Evolutionary conservation across 1,140 invertebrate genomes (phyloP).

Genomic region (Chrysomallon squamiferum): DNA sequence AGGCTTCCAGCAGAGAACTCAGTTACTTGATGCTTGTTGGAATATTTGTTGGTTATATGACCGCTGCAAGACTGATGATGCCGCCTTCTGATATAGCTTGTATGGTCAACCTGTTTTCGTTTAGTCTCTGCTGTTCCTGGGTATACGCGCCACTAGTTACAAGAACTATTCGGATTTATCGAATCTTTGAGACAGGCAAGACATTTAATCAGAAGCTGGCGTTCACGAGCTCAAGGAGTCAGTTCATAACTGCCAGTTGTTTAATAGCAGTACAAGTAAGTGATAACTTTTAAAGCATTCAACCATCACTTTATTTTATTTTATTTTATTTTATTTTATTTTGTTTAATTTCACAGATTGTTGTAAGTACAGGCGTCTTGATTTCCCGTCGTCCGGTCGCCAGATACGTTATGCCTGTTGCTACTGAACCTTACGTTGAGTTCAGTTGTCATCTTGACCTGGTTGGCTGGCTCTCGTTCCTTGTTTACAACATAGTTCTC

Average conservation of each 20-base stretch:
- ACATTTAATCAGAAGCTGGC: constrained; percentile 22
- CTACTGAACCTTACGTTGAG: constrained; percentile 27
- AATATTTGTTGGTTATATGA: constrained; percentile 86
- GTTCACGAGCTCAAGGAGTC: constrained; percentile 28
- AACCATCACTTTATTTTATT: no score
- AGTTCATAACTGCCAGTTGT: constrained; percentile 30
- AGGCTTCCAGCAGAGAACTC: constrained; percentile 87
- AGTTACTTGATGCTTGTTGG: constrained; percentile 87
- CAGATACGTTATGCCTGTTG: constrained; percentile 8
- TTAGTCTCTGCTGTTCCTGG: constrained; percentile 89
- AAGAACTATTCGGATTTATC: constrained; percentile 86
- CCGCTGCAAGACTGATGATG: constrained; percentile 84
- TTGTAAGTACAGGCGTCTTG: constrained; percentile 12
- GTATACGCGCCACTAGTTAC: constrained; percentile 90
- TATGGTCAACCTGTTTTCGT: constrained; percentile 67
- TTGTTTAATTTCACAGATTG: constrained; percentile 24
- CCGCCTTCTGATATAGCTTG: constrained; percentile 65
- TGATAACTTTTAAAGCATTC: no score
- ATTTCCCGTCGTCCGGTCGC: neutral
- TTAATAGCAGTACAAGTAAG: constrained; percentile 44
- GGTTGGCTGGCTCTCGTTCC: constrained; percentile 19
- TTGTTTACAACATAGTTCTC: constrained; percentile 86
- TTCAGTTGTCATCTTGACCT: constrained; percentile 21
- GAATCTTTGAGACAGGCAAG: constrained; percentile 85
- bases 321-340: no score